Base-by-base conservation (phyloP, 1,140 invertebrate species). In the Lysiphlebus fabarum region DNA sequence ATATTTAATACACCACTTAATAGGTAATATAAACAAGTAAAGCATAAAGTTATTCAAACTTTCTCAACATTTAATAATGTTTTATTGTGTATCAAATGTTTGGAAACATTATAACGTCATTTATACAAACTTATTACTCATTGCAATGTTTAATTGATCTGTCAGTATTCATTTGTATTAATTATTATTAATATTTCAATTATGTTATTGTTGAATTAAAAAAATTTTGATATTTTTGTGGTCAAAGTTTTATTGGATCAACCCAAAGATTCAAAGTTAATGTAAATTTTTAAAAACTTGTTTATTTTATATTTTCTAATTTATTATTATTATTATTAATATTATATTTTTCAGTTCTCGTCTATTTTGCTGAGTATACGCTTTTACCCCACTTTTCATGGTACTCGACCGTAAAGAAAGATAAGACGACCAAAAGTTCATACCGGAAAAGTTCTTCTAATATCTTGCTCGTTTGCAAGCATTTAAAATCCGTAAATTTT, bases 41-140 rank as follows among this genome's bases (percentile, higher is more conserved):
- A 69, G 71, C 68, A 71, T 71, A 71, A 73, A 75, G 72, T 74
- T 74, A 69, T 5, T 3, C 62, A 65, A 76, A 74, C 72, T 76
- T 76, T 69, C 62, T 66, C 70, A 69, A 68, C 70, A 62, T 70
- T 34, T 33, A 3, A 33, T 49, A 58, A 66, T 68, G 67, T 66
- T 70, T 68, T 67, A 67, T 66, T 65, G 63, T 62, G 60, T 63
- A 65, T 59, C 68, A 64, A 64, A 58, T 57, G 58, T 63, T 63
- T 64, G 67, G 66, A 64, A 69, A 70, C 65, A 65, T 65, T 62
- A 14, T 48, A 34, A 47, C 49, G 37, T 33, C 26, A 11, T 11
- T 40, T 34, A 8, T n/a, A 7, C 9, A 33, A 11, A 17, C 17
- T 17, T 17, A 17, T 17, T 17, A 1, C 48, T 36, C 48, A 34